Conservation (phyloP, 2,113 vertebrate species). For the Campylomormyrus numenius region DNA sequence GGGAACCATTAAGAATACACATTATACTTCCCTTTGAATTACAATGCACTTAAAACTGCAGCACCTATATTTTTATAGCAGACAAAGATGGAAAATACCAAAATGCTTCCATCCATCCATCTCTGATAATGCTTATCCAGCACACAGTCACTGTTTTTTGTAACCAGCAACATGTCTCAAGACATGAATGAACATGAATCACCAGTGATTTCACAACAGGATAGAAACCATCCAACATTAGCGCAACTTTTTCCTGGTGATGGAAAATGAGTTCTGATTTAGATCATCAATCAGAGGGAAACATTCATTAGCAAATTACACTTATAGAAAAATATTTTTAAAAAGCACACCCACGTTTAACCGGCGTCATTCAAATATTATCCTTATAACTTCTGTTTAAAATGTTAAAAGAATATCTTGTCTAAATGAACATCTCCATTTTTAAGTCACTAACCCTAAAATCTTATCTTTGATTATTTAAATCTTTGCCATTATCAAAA, state of each 20-base stretch:
- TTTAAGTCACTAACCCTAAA: background rate
- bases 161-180: background rate
- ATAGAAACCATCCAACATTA: background rate
- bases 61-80: slow-evolving; percentile 41
- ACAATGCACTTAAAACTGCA: slow-evolving; percentile 38
- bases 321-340: background rate
- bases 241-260: background rate
- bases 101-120: background rate
- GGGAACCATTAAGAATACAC: background rate
- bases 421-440: background rate
- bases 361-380: background rate
- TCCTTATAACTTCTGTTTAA: background rate
- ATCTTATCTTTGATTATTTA: background rate
- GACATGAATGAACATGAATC: background rate
- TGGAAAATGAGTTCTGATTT: background rate
- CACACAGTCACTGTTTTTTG: background rate
- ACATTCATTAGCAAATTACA: background rate
- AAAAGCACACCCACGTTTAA: background rate
- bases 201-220: background rate
- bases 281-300: background rate
- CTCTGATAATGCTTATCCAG: background rate
- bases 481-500: background rate
- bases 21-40: slow-evolving; percentile 36
- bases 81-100: slow-evolving; percentile 34
- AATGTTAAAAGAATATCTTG: background rate